Percentiles rank a stretch among this genome's conserved stretches.
phyloP scores from a whole-genome alignment of 2,113 vertebrate genomes.

The Polypterus bichir region DNA sequence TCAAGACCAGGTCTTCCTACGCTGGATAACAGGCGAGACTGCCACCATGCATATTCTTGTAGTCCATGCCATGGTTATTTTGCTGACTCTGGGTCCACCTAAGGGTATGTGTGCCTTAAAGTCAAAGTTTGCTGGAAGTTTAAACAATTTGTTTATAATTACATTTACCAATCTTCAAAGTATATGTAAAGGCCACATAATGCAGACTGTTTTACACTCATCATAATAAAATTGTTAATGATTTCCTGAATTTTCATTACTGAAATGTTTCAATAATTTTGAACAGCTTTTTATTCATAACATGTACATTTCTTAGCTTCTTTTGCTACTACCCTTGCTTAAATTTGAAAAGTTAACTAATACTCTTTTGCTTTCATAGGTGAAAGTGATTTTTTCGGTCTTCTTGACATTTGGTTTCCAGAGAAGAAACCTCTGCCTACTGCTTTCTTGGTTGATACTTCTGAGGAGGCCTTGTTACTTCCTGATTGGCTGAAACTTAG shows the following conservation, averaged over 20 bases:
- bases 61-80: constrained; percentile 94
- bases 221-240: no score
- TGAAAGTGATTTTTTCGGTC: constrained; percentile 69
- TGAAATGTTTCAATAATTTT: no score
- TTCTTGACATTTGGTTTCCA: constrained; percentile 92
- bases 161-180: no score
- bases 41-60: constrained; percentile 97
- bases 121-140: no score
- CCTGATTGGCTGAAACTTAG: constrained; percentile 93
- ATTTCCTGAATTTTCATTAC: no score
- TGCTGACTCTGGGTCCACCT: constrained; percentile 83
- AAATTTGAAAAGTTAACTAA: no score
- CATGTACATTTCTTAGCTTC: no score
- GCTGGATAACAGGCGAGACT: constrained; percentile 86
- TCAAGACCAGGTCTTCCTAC: constrained; percentile 93
- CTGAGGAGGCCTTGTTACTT: constrained; percentile 84
- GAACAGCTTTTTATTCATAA: no score
- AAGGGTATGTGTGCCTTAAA: constrained; percentile 49
- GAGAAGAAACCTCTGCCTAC: constrained; percentile 91
- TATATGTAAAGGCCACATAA: no score
- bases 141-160: no score
- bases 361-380: constrained; percentile 30
- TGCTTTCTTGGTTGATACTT: constrained; percentile 93
- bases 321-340: no score
- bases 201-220: no score